phyloP scores from a whole-genome alignment of 2,113 vertebrate genomes.

The Dromiciops gliroides region DNA sequence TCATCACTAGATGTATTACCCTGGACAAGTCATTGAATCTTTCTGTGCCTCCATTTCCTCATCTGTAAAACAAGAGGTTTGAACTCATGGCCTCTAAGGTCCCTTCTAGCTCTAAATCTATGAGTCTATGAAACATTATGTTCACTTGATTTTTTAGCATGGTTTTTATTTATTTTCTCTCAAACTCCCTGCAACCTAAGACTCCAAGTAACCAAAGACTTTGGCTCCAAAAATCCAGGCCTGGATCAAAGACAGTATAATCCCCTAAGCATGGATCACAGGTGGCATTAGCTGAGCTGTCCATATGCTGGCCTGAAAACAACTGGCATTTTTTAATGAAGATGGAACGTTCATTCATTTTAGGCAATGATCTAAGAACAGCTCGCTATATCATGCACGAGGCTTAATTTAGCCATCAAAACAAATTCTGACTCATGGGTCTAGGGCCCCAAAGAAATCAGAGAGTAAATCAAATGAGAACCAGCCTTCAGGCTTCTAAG shows the following conservation, averaged over 20 bases:
- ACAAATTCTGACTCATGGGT: not conserved
- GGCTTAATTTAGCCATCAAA: not conserved
- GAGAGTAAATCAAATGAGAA: not conserved
- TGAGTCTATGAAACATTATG: not conserved
- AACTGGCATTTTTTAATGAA: not conserved
- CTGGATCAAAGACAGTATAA: not conserved
- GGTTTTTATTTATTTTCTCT: not conserved
- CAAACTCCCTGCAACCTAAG: not conserved
- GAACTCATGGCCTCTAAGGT: not conserved
- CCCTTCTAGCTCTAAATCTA: not conserved
- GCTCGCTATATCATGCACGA: not conserved
- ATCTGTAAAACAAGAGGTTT: not conserved
- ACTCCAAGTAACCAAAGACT: not conserved
- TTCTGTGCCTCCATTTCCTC: not conserved
- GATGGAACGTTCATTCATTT: not conserved
- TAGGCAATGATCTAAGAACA: not conserved
- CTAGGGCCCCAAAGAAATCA: not conserved
- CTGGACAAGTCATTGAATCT: not conserved
- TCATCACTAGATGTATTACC: not conserved
- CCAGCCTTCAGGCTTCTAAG: not conserved
- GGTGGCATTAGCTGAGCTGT: not conserved
- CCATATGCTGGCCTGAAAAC: not conserved
- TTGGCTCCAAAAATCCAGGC: not conserved
- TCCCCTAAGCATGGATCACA: constrained; percentile 1
- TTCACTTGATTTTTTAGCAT: not conserved